Evolutionary conservation across 1,140 invertebrate species (phyloP).

Genomic region (Drosophila lacertosa): DNA sequence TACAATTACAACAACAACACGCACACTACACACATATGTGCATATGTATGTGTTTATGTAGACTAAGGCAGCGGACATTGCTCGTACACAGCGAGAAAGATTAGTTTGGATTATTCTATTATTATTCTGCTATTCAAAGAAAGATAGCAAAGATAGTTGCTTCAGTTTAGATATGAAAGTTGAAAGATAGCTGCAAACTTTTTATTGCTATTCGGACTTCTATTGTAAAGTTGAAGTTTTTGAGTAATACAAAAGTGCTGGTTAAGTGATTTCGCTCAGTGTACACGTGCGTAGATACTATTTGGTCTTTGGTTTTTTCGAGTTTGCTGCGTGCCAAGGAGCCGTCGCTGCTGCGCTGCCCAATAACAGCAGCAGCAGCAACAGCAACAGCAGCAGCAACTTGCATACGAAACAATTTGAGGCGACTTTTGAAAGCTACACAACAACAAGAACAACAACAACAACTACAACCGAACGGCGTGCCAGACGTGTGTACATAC

Average conservation of each 20-base stretch:
- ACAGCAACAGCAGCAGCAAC: slow-evolving; percentile 22
- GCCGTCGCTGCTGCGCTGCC: slow-evolving; percentile 21
- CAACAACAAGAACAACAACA: background rate
- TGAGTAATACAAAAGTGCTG: too few species aligned
- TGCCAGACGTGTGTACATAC: slow-evolving; percentile 61
- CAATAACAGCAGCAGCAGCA: slow-evolving; percentile 50
- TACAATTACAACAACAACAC: slow-evolving; percentile 62
- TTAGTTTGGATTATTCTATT: too few species aligned
- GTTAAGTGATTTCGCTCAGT: slow-evolving; percentile 54
- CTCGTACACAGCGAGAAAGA: slow-evolving; percentile 18
- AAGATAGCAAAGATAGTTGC: too few species aligned
- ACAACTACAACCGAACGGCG: slow-evolving; percentile 2
- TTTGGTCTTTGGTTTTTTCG: slow-evolving; percentile 56
- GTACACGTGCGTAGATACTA: slow-evolving; percentile 66
- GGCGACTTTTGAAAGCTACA: slow-evolving; percentile 31
- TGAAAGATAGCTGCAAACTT: too few species aligned
- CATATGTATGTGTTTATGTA: too few species aligned
- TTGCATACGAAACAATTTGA: slow-evolving; percentile 42
- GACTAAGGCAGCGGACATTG: background rate
- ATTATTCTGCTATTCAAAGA: too few species aligned
- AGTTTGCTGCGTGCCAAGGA: slow-evolving; percentile 42
- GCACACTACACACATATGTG: slow-evolving; percentile 10
- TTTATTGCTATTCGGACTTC: too few species aligned
- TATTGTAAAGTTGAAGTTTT: too few species aligned
- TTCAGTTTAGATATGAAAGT: too few species aligned